Conservation (phyloP, 2,797 vertebrate species). For the Morelia viridis region DNA sequence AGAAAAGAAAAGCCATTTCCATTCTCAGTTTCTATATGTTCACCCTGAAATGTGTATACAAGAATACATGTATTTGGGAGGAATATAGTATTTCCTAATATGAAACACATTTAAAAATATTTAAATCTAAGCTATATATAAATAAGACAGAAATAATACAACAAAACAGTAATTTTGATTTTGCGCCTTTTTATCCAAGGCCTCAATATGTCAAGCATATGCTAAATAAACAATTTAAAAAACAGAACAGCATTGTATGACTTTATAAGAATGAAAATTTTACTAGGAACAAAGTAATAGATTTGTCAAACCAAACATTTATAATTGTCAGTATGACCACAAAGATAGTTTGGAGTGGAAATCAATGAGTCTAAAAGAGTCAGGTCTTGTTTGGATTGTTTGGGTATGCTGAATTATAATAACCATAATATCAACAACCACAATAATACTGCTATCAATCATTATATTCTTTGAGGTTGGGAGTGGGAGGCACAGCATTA, state of each 20-base stretch:
- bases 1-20: slow-evolving; percentile 54
- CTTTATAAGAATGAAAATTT: not conserved
- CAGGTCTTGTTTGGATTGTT: not conserved
- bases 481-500: not conserved
- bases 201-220: not conserved
- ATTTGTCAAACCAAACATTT: not conserved
- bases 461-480: not conserved
- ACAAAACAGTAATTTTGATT: not conserved
- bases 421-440: not conserved
- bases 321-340: not conserved
- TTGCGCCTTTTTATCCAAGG: not conserved
- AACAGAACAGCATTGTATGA: not conserved
- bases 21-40: slow-evolving; percentile 8
- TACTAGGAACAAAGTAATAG: not conserved
- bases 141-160: not conserved
- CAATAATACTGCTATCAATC: too few species aligned
- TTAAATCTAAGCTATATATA: slow-evolving; percentile 36
- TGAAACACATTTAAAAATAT: slow-evolving; percentile 19
- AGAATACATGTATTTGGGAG: slow-evolving; percentile 57
- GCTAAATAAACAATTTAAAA: not conserved
- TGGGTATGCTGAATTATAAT: not conserved
- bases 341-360: not conserved
- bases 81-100: slow-evolving; percentile 32
- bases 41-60: slow-evolving; percentile 37
- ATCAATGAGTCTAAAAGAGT: not conserved